phyloP scores from a whole-genome alignment of 53 echinoderm and acorn worm species.

The Astropecten irregularis region DNA sequence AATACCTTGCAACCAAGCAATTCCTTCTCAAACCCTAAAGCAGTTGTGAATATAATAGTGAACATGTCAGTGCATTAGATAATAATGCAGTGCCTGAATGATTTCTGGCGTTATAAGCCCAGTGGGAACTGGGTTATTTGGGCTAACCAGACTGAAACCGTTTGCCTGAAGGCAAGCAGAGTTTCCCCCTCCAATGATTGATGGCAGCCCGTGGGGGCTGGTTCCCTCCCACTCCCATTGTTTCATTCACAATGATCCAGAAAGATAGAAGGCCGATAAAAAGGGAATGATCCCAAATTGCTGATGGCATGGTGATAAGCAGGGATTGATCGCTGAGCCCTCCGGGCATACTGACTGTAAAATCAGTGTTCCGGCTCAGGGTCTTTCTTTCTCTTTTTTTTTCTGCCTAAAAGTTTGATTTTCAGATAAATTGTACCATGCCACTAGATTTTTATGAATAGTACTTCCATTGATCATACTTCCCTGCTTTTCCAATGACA shows the following conservation, averaged over 20 bases:
- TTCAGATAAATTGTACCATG: conserved; percentile 30
- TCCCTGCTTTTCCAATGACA: neutral
- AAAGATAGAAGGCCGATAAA: neutral
- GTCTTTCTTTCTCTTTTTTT: neutral
- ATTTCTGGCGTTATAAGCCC: too few species aligned
- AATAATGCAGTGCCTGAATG: too few species aligned
- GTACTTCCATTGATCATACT: neutral
- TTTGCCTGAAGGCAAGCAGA: neutral
- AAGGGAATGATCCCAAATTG: neutral
- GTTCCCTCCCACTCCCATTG: neutral
- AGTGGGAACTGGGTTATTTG: neutral
- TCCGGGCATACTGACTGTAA: neutral
- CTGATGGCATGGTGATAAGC: neutral
- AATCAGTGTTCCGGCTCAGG: neutral
- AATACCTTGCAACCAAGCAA: too few species aligned
- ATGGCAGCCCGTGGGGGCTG: neutral
- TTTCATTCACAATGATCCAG: neutral
- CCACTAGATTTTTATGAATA: neutral
- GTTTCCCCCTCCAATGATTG: neutral
- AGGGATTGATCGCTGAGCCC: neutral
- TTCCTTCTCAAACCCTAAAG: too few species aligned
- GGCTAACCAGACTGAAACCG: neutral
- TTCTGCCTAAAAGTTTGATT: conserved; percentile 6
- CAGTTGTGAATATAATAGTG: too few species aligned
- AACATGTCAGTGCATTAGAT: too few species aligned